Base-by-base conservation (phyloP, 2,113 vertebrate species). In the Alouatta palliata region DNA sequence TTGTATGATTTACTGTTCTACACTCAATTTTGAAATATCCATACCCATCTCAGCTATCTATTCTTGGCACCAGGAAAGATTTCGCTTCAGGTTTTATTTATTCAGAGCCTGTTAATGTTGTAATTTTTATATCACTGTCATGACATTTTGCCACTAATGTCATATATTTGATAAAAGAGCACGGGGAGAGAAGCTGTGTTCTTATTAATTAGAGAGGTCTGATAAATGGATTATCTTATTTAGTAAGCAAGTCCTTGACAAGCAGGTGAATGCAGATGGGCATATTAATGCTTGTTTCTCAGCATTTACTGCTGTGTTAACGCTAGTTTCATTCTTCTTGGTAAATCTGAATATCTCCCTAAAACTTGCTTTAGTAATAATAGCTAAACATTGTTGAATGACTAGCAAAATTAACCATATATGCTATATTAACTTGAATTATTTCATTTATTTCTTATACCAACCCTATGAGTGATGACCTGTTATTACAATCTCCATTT, bases 121-220 rank as follows among this genome's bases (percentile, higher is more conserved):
- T 98, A 97, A 95, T 96, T 98, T 98, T 94, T 95, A 92, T 93
- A 97, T 98, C 93, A 88, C 77, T 97, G 97, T 97, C 77, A 25
- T 94, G 79, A 97, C 97, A 95, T 40, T 97, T 96, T 98, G 35
- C 77, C 21, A 95, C 71, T 64, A 97, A 90, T 97, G 83, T 97
- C 97, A 88, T 56, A 54, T 96, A 95, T 81, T 94, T 97, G 80
- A 95, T 97, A 97, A 98, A 97, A 97, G 90, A 97, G 90, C 77
- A 23, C 35, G 88, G 52, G 70, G 93, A 97, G 91, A 96, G 73
- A 40, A 95, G 10, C 73, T 88, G 6, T 87, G 45, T 97, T 97
- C 70, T 98, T 96, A 96, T 86, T 97, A 98, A 98, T 97, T 98
- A 98, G 47, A 91, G 35, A 90, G 79, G 91, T 91, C 49, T 97